These are phyloP conservation scores for zebrafish (Danio rerio) DNA, from an alignment of 2,113 vertebrate genomes.

Conservation along the genomic window GRCz12tu NC_133187.1:20139001-20139500, in stretches of 20 bases:
- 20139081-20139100: not conserved
- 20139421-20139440: not conserved
- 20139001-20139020: not conserved
- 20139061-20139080: constrained; percentile 3
- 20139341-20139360: not conserved
- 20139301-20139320: constrained; percentile 51
- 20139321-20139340: not conserved
- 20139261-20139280: constrained; percentile 63
- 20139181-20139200: constrained; percentile 58
- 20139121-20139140: constrained; percentile 16
- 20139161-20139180: constrained; percentile 63
- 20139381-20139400: not conserved
- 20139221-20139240: constrained; percentile 74
- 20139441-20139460: not conserved
- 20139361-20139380: not conserved
- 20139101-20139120: not conserved
- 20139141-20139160: constrained; percentile 56
- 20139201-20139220: constrained; percentile 65
- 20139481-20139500: not conserved
- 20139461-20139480: not conserved
- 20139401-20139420: not conserved
- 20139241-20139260: constrained; percentile 71
- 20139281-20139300: constrained; percentile 62
- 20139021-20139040: not conserved
- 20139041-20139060: not conserved